phyloP scores from a whole-genome alignment of 2,113 vertebrate genomes.

The Trematomus loennbergii region DNA sequence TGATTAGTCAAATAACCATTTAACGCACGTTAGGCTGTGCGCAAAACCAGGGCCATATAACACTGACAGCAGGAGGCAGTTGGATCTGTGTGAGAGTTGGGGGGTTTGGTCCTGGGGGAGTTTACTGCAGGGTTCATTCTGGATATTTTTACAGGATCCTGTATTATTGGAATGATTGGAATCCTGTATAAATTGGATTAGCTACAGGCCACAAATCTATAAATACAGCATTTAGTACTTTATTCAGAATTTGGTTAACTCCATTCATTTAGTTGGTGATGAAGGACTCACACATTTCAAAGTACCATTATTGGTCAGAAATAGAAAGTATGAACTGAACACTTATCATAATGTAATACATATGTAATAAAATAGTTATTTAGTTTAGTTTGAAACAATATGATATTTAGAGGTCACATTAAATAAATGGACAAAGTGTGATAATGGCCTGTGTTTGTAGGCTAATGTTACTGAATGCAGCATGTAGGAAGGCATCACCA shows the following conservation, averaged over 20 bases:
- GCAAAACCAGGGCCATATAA: not conserved
- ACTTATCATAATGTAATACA: not conserved
- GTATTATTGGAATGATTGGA: not conserved
- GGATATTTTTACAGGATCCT: not conserved
- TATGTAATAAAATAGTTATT: not conserved
- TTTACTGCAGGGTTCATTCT: not conserved
- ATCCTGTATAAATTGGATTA: not conserved
- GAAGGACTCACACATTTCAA: not conserved
- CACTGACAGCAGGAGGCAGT: not conserved
- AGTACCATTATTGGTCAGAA: not conserved
- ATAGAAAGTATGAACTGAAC: not conserved
- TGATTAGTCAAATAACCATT: conserved; percentile 1
- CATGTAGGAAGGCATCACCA: not conserved
- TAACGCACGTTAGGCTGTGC: not conserved
- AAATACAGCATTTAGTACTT: no score
- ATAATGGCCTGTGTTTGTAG: not conserved
- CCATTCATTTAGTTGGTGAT: not conserved
- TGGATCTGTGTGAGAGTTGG: no score
- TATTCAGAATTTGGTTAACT: not conserved
- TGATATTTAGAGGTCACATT: not conserved
- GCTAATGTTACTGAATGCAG: not conserved
- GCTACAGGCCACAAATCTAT: not conserved
- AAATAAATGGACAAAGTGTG: not conserved
- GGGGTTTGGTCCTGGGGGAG: not conserved
- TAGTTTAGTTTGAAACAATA: not conserved